phyloP scores from a whole-genome alignment of 2,797 vertebrate species.

The Anabas testudineus region DNA sequence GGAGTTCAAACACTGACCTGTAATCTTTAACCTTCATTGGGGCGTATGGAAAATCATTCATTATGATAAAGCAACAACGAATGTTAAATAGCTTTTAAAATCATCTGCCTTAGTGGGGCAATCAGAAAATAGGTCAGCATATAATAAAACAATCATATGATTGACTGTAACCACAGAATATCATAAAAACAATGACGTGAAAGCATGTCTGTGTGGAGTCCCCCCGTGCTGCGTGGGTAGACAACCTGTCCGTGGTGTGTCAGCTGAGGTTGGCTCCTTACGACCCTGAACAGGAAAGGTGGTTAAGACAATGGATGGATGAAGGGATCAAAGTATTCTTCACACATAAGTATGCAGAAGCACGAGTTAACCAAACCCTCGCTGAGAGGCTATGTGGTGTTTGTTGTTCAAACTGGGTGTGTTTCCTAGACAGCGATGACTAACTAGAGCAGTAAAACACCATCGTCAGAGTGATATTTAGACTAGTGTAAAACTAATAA shows the following conservation, averaged over 20 bases:
- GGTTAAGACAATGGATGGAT: too few relatives aligned
- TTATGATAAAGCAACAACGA: not conserved
- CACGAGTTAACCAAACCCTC: not conserved
- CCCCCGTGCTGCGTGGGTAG: too few relatives aligned
- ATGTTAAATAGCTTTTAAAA: not conserved
- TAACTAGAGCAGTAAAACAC: not conserved
- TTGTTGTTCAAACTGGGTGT: not conserved
- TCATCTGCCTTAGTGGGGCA: not conserved
- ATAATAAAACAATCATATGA: not conserved
- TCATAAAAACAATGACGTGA: too few relatives aligned
- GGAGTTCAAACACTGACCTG: too few relatives aligned
- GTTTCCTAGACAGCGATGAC: constrained; percentile 10
- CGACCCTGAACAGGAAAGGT: too few relatives aligned
- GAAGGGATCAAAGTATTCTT: not conserved
- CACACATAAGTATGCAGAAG: not conserved
- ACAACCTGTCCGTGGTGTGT: too few relatives aligned
- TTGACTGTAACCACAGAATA: not conserved
- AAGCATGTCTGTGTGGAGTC: too few relatives aligned
- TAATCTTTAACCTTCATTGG: too few relatives aligned
- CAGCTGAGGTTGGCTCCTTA: too few relatives aligned
- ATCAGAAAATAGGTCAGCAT: constrained; percentile 3
- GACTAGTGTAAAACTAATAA: not conserved
- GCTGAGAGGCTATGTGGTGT: not conserved
- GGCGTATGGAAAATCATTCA: too few relatives aligned
- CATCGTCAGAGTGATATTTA: not conserved